Percentiles rank a stretch among this genome's conserved stretches.
phyloP scores from a whole-genome alignment of 2,797 vertebrate species.

The Adelosebastes latens region DNA sequence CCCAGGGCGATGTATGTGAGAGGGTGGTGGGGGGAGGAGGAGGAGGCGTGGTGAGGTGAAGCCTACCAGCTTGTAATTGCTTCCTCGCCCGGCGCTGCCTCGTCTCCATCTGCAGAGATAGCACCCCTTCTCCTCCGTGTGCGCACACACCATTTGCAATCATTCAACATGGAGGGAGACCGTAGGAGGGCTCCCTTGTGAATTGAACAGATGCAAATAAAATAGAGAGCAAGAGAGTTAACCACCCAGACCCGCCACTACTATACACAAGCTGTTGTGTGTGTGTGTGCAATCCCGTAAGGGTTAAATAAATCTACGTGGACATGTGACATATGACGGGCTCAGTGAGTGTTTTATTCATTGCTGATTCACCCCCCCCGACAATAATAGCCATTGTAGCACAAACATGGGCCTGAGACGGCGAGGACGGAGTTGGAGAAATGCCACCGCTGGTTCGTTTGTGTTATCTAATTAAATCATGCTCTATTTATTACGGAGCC shows the following conservation, averaged over 20 bases:
- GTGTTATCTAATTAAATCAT: conserved; percentile 49
- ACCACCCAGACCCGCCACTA: conserved; percentile 6
- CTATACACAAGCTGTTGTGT: conserved; percentile 26
- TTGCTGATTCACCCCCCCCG: conserved; percentile 36
- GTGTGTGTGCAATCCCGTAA: neutral
- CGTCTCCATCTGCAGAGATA: conserved; percentile 66
- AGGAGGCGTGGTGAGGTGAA: conserved; percentile 58
- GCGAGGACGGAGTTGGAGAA: conserved; percentile 22
- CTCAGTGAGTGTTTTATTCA: conserved; percentile 24
- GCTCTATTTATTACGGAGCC: conserved; percentile 50
- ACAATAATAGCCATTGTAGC: conserved; percentile 40
- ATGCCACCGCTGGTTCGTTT: conserved; percentile 31
- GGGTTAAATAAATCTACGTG: conserved; percentile 60
- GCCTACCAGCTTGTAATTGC: conserved; percentile 79
- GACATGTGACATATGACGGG: conserved; percentile 53
- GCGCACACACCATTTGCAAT: conserved; percentile 17
- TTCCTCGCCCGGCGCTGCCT: conserved; percentile 54
- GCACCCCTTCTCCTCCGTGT: conserved; percentile 26
- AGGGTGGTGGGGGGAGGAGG: conserved; percentile 30
- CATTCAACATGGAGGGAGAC: conserved; percentile 32
- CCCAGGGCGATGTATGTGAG: conserved; percentile 48
- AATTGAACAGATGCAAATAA: conserved; percentile 43
- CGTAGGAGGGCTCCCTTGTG: conserved; percentile 41
- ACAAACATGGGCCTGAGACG: conserved; percentile 19
- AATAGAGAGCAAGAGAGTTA: conserved; percentile 13